phyloP scores from a whole-genome alignment of 2,797 vertebrate genomes.

The Cyclopterus lumpus region DNA sequence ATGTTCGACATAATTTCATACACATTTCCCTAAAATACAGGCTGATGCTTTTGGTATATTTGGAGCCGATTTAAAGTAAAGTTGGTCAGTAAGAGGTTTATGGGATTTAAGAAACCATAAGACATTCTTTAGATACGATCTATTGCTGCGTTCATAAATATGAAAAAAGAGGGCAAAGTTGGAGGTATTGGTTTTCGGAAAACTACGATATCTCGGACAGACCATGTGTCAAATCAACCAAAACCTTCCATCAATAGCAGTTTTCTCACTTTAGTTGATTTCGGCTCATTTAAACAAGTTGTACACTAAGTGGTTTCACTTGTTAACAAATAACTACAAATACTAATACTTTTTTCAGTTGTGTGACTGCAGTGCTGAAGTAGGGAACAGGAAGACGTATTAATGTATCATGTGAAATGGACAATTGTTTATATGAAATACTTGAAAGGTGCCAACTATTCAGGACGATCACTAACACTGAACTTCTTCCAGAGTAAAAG shows the following conservation, averaged over 20 bases:
- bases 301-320: not conserved
- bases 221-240: not conserved
- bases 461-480: constrained; percentile 17
- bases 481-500: constrained; percentile 73
- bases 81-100: not conserved
- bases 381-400: not conserved
- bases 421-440: not conserved
- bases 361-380: not conserved
- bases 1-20: not conserved
- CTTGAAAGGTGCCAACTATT: not conserved
- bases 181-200: not conserved
- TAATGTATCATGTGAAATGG: not conserved
- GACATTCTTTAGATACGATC: not conserved
- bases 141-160: not conserved
- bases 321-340: not conserved
- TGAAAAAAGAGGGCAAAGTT: not conserved
- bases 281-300: not conserved
- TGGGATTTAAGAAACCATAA: not conserved
- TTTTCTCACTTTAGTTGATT: not conserved
- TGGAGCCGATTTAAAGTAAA: not conserved
- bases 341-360: not conserved
- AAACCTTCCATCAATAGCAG: not conserved
- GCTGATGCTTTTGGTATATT: not conserved
- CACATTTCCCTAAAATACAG: not conserved
- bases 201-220: not conserved